Base-by-base conservation (phyloP, 2,888 invertebrate genomes). In the Heliconius sara region DNA sequence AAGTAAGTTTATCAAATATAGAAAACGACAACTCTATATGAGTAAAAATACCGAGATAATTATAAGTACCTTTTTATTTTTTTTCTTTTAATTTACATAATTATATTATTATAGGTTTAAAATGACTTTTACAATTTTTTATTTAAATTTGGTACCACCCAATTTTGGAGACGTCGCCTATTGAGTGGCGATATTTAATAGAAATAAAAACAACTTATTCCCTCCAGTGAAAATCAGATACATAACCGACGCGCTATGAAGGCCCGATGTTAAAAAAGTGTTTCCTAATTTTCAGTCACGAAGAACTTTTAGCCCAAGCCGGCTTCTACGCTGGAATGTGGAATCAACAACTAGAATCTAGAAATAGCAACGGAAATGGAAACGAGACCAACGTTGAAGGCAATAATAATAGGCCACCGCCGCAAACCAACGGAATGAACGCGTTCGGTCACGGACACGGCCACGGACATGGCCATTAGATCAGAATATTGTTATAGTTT, bases 291-390 rank as follows among this genome's bases (percentile, higher is more conserved):
- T 95, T 66, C 91, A 98, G 97, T 76, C 98, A 98, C 91, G 97
- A 97, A 82, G 96, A 97, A 73, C 93, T 98, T 7, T 90, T 98
- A 72, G 94, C 95, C 2, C 94, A 95, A 85, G 96, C 96, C 82
- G 98, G 98, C 6, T 92, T 97, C 75, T 99, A 99, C 93, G 96
- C 97, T 0, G 96, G 96, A 43, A 99, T 99, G 99, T 99, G 99
- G 99, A 96, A 97, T 84, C 97, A 98, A 84, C 99, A 99, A 87
- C 91, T 98, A 13, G 96, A 97, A 86, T 96, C 94, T 78, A 91
- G 95, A 80, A 93, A 92, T 80, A 91, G 90, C 30, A 86, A 84
- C 74, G 86, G 83, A 71, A 86, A 84, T 73, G 86, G 83, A 71
- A 88, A 87, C 79, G 86, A 86, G 70, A 84, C 83, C 75, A 84